Conservation (phyloP, 2,888 invertebrate species). For the Cephus sareptanus region DNA sequence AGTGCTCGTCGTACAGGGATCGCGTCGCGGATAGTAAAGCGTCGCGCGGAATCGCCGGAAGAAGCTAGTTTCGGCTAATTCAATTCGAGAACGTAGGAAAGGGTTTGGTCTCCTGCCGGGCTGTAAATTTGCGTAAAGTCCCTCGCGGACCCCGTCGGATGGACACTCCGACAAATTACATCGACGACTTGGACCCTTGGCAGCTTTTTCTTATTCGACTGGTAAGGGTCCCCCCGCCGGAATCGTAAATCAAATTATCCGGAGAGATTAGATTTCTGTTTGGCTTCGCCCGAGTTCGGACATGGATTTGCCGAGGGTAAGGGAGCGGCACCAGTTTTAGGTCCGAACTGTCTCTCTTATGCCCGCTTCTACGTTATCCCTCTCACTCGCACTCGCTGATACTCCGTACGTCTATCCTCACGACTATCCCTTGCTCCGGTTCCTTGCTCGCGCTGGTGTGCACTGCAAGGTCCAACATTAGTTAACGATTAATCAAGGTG, state of each 20-base stretch:
- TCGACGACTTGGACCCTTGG: slow-evolving; percentile 42
- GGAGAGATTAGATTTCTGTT: slow-evolving; percentile 63
- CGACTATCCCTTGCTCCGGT: background rate
- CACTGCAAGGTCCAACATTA: slow-evolving; percentile 66
- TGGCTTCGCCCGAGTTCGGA: slow-evolving; percentile 42
- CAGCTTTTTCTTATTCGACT: slow-evolving; percentile 24
- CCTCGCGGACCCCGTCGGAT: slow-evolving; percentile 31
- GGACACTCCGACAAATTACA: slow-evolving; percentile 52
- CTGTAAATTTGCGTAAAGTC: slow-evolving; percentile 43
- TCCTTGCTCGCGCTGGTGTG: background rate
- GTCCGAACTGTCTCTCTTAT: slow-evolving; percentile 30
- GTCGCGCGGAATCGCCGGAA: slow-evolving; percentile 27
- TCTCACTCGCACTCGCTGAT: slow-evolving; percentile 11
- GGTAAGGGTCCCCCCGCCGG: slow-evolving; percentile 23
- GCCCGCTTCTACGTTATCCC: background rate
- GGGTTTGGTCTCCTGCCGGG: slow-evolving; percentile 32
- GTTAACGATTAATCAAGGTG: slow-evolving; percentile 67
- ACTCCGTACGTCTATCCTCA: slow-evolving; percentile 23
- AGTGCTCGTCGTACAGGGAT: slow-evolving; percentile 28
- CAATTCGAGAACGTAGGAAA: slow-evolving; percentile 43
- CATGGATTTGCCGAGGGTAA: slow-evolving; percentile 27
- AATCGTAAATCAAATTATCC: slow-evolving; percentile 62
- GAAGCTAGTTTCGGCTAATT: slow-evolving; percentile 43
- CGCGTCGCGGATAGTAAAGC: slow-evolving; percentile 29
- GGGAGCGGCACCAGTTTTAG: slow-evolving; percentile 33